Base-by-base conservation (phyloP, 2,797 vertebrate genomes). In the Pantherophis alleghaniensis region DNA sequence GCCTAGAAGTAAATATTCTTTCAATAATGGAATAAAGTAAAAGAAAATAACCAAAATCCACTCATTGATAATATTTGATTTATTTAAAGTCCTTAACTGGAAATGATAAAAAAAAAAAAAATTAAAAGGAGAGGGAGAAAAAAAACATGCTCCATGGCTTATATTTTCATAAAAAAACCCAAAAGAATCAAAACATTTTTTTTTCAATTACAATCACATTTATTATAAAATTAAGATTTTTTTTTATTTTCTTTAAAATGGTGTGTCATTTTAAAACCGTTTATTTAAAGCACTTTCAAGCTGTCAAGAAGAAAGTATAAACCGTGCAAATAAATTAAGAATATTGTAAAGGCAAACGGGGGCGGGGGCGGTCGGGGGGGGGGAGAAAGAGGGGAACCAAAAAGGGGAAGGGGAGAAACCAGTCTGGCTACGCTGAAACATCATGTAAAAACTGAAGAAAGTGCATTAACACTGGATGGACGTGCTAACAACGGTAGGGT, bases 321-420 rank as follows among this genome's bases (percentile, higher is more conserved):
- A 98, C 97, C 98, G 98, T 98, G 98, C 98, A 98, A 93, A 99
- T 99, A 99, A 99, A 98, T 99, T 99, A 99, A 98, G 96, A 97
- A 98, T 98, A 98, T 98, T 96, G 97, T 98, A 96, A 98, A 97
- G 97, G 97, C 96, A 95, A 97, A 98, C 96, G 98, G 94, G 37
- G 93, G 97, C 2, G 96, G 18, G 63, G n/a, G 13, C 42, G 47
- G 47, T 5, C 7, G 51, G 1, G 7, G 5, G 22, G 20, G 3
- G 24, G 18, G 12, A 1, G 12, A 1, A 7, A 2, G 56, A 56
- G 1, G 37, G 24, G 57, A n/a, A 53, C 26, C n/a, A 5, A 91
- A 63, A 32, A 51, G 37, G 97, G 96, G 97, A 26, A 28, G n/a
- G 74, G 22, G 57, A 16, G 2, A 28, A 47, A 51, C 97, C 97